phyloP scores from a whole-genome alignment of 1,140 invertebrate genomes.

The Drosophila subpulchrella region DNA sequence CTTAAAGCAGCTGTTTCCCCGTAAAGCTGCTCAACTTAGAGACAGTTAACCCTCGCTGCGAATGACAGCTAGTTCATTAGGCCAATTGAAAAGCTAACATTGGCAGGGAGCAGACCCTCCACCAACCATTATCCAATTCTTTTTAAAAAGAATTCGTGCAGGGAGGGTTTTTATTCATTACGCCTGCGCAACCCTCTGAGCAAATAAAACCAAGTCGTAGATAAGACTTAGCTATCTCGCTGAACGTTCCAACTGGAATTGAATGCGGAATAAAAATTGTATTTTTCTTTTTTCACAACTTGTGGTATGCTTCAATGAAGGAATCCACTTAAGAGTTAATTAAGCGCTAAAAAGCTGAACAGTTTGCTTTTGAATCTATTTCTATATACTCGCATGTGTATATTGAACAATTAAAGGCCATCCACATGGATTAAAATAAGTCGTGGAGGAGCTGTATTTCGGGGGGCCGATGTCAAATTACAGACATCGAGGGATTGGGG shows the following conservation, averaged over 20 bases:
- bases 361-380: constrained; percentile 50
- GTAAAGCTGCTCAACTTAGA: constrained; percentile 23
- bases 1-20: constrained; percentile 33
- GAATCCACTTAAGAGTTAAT: constrained; percentile 63
- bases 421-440: constrained; percentile 47
- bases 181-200: constrained; percentile 57
- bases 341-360: constrained; percentile 59
- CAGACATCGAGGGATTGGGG: constrained; percentile 3
- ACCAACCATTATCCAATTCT: constrained; percentile 8
- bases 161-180: neutral
- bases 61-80: constrained; percentile 49
- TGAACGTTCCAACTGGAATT: constrained; percentile 36
- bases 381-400: constrained; percentile 19
- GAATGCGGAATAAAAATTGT: constrained; percentile 45
- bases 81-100: constrained; percentile 71
- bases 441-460: constrained; percentile 9
- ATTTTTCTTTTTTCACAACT: constrained; percentile 58
- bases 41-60: constrained; percentile 19
- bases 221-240: neutral
- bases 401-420: constrained; percentile 29
- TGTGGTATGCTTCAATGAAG: constrained; percentile 30
- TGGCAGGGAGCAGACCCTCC: constrained; percentile 27
- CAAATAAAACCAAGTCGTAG: neutral
- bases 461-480: constrained; percentile 36
- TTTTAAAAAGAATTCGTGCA: constrained; percentile 19